Base-by-base conservation (phyloP, 1,140 invertebrate genomes). In the Drosophila obscura region DNA sequence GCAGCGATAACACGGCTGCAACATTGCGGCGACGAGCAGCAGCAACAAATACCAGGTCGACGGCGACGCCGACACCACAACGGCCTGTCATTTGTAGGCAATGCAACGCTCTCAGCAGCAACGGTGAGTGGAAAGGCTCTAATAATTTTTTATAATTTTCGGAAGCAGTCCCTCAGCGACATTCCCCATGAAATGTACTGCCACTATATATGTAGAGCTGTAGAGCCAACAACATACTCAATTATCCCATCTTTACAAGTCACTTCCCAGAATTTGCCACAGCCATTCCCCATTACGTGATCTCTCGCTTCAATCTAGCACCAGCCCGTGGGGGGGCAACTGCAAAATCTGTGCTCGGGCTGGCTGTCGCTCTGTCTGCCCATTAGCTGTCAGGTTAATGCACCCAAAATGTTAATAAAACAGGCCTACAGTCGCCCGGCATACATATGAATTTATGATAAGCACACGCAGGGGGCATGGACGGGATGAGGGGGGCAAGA, bases 81-180 rank as follows among this genome's bases (percentile, higher is more conserved):
- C 77, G 73, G 83, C 72, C 83, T 91, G 91, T 81, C 89, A 87
- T 79, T 91, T 87, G 77, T 91, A 75, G 91, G 91, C 91, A 84
- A 92, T 92, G 91, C 91, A 92, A 90, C 91, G 91, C 63, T 76
- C 77, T 84, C 85, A 69, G 87, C 80, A 91, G 76, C 85, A 84
- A 92, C 75, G 77, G 91, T 92, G 59, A 92, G 91, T 91, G 69
- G 35, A 19, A 45, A 19, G 24, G n/a, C 15, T 11, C 49, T 65
- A 43, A 65, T 66, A 13, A 66, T 43, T 41, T 62, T 26, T 31
- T 39, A 39, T 39, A 13, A 39, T 39, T 39, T 39, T 35, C 19
- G 45, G 45, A 65, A 31, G 31, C 31, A 46, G 35, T 50, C 63
- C 63, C 11, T 15, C 22, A 50, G 60, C 60, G 50, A 15, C 45